Percentiles rank a stretch among this genome's conserved stretches.
phyloP scores from a whole-genome alignment of 2,797 vertebrate genomes.

The Phrynocephalus guinanensis region DNA sequence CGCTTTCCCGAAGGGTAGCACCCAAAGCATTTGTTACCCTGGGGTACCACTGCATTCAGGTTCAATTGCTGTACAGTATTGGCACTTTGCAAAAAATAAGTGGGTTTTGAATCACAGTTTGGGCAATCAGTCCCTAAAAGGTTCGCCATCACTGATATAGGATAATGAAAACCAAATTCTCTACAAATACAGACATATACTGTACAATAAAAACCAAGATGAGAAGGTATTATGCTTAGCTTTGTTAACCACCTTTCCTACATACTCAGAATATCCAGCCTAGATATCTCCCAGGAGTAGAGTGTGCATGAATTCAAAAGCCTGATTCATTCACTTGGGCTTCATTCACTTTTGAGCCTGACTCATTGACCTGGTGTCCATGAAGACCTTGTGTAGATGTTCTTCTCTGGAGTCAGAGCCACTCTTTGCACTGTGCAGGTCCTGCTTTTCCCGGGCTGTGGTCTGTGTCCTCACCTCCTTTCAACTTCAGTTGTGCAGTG shows the following conservation, averaged over 20 bases:
- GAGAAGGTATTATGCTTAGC: not conserved
- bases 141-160: no score
- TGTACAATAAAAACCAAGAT: no score
- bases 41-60: no score
- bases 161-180: no score
- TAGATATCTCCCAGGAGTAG: not conserved
- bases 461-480: not conserved
- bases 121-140: no score
- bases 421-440: not conserved
- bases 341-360: not conserved
- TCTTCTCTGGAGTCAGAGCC: not conserved
- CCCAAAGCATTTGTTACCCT: no score
- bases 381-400: not conserved
- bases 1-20: no score
- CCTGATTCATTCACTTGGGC: no score
- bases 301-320: not conserved
- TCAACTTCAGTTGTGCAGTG: not conserved
- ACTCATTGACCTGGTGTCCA: not conserved
- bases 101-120: no score
- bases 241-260: not conserved
- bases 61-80: no score
- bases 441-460: not conserved
- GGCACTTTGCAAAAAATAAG: no score
- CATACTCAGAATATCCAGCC: not conserved
- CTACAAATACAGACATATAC: not conserved